Base-by-base conservation (phyloP, 2,888 invertebrate genomes). In the Tachina fera region DNA sequence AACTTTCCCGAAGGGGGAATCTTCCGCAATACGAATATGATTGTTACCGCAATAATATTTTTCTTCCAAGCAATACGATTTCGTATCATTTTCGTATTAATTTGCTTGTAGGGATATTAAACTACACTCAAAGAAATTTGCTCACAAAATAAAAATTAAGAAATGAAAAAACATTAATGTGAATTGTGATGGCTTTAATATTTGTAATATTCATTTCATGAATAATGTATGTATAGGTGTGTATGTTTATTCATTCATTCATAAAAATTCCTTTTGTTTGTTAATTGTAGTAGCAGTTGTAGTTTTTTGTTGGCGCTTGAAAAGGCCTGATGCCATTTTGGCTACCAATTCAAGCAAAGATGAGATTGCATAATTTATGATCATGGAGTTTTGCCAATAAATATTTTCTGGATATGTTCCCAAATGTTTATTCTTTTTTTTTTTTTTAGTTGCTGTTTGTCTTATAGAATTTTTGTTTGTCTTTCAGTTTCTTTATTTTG, bases 351-450 rank as follows among this genome's bases (percentile, higher is more conserved):
- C 84, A 77, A 68, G 71, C 79, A 82, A 83, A 86, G 89, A 90
- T 89, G 89, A 87, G 87, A 80, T 87, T 87, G 86, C 87, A 90
- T 91, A 91, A 91, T 91, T 91, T 91, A 91, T 91, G 91, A 89
- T 89, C 91, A 91, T 91, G 91, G 91, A 91, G 91, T 91, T 91
- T 89, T 91, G 91, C 91, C 91, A 91, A 91, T 91, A 91, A 91
- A 83, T 83, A 89, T 90, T 90, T 89, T 89, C 88, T 89, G 88
- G 88, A 89, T 87, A 87, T 88, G 86, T 88, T 88, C 88, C 89
- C 88, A 88, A 87, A 86, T 82, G 84, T 88, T 90, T 31, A 31
- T 31, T 31, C 89, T 90, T 78, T 85, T 75, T 67, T 63, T 58
- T 39, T 31, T 31, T 58, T 39, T 22, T 68, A 14, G 45, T 71